A percentile compares a stretch with the other conserved stretches of the same genome.
Conservation (phyloP, 2,113 vertebrate genomes). For the Lasiurus borealis region DNA sequence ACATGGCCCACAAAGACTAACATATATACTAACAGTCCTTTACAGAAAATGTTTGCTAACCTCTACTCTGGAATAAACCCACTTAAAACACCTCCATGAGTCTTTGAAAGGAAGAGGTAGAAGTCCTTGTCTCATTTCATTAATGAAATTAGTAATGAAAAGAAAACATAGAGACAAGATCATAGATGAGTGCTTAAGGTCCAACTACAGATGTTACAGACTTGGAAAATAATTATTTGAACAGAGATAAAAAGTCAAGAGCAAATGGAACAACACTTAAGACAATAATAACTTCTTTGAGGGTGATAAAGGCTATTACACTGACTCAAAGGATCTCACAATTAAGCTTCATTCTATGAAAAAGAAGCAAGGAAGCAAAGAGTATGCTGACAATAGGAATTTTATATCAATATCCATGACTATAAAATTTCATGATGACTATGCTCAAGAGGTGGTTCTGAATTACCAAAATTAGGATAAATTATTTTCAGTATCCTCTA, state of each 20-base stretch:
- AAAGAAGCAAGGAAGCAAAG: neutral
- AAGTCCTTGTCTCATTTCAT: neutral
- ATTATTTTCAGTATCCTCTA: neutral
- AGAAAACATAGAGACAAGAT: neutral
- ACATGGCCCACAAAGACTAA: neutral
- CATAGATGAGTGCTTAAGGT: neutral
- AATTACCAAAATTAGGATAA: conserved; percentile 9
- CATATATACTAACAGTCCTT: neutral
- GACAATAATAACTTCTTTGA: neutral
- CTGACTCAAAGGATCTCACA: neutral
- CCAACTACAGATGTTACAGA: neutral
- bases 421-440: neutral
- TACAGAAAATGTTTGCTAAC: neutral
- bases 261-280: neutral
- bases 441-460: neutral
- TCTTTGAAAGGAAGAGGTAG: neutral
- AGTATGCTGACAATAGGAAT: neutral
- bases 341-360: neutral
- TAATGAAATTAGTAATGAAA: neutral
- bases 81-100: neutral
- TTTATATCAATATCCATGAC: neutral
- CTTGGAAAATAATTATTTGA: neutral
- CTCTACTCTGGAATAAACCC: neutral
- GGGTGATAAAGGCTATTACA: neutral
- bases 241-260: neutral